Percentiles rank a stretch among this genome's conserved stretches.
Conservation (phyloP, 2,888 invertebrate species). For the Megalurothrips usitatus region DNA sequence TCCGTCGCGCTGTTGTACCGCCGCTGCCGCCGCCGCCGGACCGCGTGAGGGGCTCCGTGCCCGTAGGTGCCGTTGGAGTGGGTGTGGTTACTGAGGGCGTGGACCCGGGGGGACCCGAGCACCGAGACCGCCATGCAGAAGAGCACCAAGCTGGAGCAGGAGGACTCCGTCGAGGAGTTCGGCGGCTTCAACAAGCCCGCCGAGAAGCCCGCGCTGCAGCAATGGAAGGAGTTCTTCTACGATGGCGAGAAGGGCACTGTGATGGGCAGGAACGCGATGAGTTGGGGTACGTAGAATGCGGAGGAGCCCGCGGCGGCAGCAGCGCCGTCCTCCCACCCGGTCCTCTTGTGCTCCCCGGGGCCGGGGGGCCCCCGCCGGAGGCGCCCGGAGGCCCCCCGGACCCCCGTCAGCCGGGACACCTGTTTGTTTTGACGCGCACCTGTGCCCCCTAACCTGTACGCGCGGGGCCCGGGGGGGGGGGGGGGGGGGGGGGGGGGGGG, state of each 20-base stretch:
- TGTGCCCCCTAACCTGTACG: slow-evolving; percentile 7
- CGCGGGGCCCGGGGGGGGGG: background rate
- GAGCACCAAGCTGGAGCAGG: slow-evolving; percentile 14
- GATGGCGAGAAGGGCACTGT: slow-evolving; percentile 68
- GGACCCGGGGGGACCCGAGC: background rate
- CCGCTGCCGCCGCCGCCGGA: background rate
- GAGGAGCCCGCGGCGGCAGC: too few relatives aligned
- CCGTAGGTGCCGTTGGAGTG: background rate
- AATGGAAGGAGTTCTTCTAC: slow-evolving; percentile 62
- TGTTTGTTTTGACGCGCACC: slow-evolving; percentile 9
- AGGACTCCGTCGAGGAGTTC: slow-evolving; percentile 1
- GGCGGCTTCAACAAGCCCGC: background rate
- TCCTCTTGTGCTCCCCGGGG: background rate
- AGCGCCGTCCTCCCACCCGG: background rate
- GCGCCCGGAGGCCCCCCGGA: background rate
- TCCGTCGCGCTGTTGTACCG: background rate
- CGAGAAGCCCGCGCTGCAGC: background rate
- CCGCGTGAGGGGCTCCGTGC: background rate
- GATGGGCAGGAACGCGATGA: slow-evolving; percentile 70
- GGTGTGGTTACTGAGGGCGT: background rate
- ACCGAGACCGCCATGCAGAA: background rate
- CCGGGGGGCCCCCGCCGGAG: background rate
- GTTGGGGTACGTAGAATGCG: slow-evolving; percentile 70
- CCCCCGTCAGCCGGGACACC: background rate
- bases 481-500: background rate